Evolutionary conservation across 2,888 invertebrate genomes (phyloP).

Genomic region (Bombyx huttoni): DNA sequence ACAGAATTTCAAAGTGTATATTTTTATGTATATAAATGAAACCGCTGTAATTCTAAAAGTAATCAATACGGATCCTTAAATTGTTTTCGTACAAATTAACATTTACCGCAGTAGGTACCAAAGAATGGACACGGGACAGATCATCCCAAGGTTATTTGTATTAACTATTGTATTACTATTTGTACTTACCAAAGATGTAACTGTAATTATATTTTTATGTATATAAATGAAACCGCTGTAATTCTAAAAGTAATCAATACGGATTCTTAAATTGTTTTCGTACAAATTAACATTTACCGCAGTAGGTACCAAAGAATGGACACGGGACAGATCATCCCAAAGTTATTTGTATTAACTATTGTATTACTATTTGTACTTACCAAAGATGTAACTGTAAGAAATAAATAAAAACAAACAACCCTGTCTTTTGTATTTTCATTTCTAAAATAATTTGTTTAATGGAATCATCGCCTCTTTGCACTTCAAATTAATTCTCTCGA

Average conservation of each 20-base stretch:
- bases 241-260: no score
- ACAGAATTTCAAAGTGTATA: no score
- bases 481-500: no score
- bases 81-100: no score
- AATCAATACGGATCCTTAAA: no score
- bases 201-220: conserved; percentile 12
- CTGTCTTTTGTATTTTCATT: conserved; percentile 14
- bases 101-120: conserved; percentile 23
- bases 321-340: conserved; percentile 42
- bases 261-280: no score
- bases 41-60: background rate
- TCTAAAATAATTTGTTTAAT: background rate
- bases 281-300: background rate
- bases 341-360: conserved; percentile 20
- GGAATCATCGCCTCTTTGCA: no score
- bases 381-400: conserved; percentile 57
- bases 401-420: conserved; percentile 39
- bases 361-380: conserved; percentile 67
- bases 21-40: background rate
- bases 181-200: conserved; percentile 69
- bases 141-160: conserved; percentile 35
- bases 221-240: background rate
- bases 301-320: conserved; percentile 52
- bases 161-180: conserved; percentile 9
- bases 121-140: conserved; percentile 55